A percentile compares a stretch with the other conserved stretches of the same genome.
These are phyloP conservation scores for Yponomeuta evonymella DNA, from an alignment of 2,888 invertebrate genomes.

Conservation along the genomic window DNA sequence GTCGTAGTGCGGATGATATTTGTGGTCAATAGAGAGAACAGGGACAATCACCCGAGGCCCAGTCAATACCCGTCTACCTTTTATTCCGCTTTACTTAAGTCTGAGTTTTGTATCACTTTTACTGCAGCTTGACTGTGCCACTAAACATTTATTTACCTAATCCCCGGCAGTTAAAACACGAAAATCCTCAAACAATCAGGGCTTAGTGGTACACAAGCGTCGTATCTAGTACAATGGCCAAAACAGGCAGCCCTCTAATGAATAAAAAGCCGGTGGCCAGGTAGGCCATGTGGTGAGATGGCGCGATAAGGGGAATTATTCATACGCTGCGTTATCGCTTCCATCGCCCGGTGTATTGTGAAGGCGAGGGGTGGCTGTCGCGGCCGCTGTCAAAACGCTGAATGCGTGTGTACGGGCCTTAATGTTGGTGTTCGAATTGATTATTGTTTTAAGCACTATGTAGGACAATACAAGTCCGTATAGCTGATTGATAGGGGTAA, in stretches of 20 bases:
- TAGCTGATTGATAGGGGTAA: neutral
- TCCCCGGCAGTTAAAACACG: conserved; percentile 50
- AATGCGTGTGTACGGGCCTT: conserved; percentile 48
- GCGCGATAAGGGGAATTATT: conserved; percentile 74
- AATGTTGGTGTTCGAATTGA: conserved; percentile 60
- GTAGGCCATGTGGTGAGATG: conserved; percentile 76
- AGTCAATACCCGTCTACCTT: too few species aligned
- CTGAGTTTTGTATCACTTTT: neutral
- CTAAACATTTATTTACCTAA: conserved; percentile 50
- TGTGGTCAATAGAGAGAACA: too few species aligned
- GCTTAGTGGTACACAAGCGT: conserved; percentile 61
- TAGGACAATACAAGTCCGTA: neutral
- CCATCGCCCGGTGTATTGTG: conserved; percentile 70
- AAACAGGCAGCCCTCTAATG: conserved; percentile 67
- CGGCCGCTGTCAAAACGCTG: conserved; percentile 68
- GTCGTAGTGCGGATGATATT: too few species aligned
- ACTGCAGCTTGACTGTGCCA: neutral
- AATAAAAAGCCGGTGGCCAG: conserved; percentile 68
- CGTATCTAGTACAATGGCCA: conserved; percentile 67
- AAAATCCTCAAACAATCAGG: conserved; percentile 61
- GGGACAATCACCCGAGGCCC: too few species aligned
- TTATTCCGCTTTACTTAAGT: neutral
- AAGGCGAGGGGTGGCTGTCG: conserved; percentile 70
- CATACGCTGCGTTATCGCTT: conserved; percentile 70
- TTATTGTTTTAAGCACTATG: conserved; percentile 50